These are phyloP conservation scores for Apistogramma diplotaenia DNA, from an alignment of 2,113 vertebrate genomes.

Conservation along the genomic window DNA sequence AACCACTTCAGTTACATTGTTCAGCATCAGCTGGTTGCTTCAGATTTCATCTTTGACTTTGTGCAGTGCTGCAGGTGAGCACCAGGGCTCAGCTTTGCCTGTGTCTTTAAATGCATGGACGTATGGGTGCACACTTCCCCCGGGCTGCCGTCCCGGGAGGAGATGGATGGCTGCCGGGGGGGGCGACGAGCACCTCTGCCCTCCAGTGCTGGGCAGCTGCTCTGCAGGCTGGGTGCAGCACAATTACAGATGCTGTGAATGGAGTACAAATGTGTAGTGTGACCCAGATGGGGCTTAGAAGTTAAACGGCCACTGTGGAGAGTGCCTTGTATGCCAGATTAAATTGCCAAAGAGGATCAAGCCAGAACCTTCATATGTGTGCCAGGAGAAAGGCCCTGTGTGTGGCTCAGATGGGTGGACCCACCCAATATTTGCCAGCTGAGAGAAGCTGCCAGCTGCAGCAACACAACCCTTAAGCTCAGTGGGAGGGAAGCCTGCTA, in stretches of 20 bases:
- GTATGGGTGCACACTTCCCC: not conserved
- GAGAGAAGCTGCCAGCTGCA: constrained; percentile 43
- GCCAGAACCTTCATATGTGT: constrained; percentile 56
- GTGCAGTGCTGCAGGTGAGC: not conserved
- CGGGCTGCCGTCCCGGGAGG: constrained; percentile 26
- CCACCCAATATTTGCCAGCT: constrained; percentile 63
- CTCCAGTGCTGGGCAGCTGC: constrained; percentile 18
- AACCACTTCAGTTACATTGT: not conserved
- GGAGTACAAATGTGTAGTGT: constrained; percentile 58
- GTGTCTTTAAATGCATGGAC: not conserved
- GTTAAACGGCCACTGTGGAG: constrained; percentile 56
- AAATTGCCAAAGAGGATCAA: constrained; percentile 7
- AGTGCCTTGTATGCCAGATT: constrained; percentile 38
- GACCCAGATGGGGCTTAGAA: constrained; percentile 58
- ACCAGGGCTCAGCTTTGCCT: constrained; percentile 23
- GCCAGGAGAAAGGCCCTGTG: constrained; percentile 30
- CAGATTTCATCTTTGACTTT: not conserved
- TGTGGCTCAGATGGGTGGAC: constrained; percentile 66
- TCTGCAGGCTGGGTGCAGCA: constrained; percentile 13
- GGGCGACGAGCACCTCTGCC: constrained; percentile 26
- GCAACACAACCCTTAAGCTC: constrained; percentile 7
- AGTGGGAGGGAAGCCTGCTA: constrained; percentile 21
- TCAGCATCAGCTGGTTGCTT: not conserved
- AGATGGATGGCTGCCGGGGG: constrained; percentile 32
- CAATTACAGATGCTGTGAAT: constrained; percentile 56